A percentile compares a stretch with the other conserved stretches of the same genome.
These are phyloP conservation scores for Steinernema khuongi DNA, from an alignment of 1,140 invertebrate genomes.

Conservation along the genomic window DNA sequence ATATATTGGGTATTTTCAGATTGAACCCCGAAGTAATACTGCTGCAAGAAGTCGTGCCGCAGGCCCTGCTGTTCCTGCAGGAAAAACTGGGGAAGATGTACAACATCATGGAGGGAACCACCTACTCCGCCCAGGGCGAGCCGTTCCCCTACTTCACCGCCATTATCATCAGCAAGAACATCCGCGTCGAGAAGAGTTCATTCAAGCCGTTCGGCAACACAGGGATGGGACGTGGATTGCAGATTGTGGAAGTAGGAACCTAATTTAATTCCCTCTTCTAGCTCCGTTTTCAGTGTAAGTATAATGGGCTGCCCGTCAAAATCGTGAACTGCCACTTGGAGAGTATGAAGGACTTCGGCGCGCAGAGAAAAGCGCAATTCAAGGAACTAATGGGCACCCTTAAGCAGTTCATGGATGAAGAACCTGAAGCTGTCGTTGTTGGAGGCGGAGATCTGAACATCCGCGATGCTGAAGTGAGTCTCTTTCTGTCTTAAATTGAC, in stretches of 20 bases:
- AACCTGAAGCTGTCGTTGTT: not conserved
- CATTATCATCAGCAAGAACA: not conserved
- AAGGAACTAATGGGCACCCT: not conserved
- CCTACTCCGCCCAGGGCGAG: too few relatives aligned
- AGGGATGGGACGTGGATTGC: not conserved
- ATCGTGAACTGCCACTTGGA: constrained; percentile 7
- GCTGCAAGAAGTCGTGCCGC: not conserved
- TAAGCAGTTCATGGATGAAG: not conserved
- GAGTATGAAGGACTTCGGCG: not conserved
- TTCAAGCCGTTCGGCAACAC: not conserved
- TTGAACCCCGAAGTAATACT: not conserved
- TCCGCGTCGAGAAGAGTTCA: not conserved
- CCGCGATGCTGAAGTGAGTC: not conserved
- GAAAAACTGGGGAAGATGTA: constrained; percentile 2
- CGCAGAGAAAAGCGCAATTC: not conserved
- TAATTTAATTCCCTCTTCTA: not conserved
- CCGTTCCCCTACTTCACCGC: not conserved
- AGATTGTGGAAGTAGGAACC: not conserved
- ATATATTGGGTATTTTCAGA: not conserved
- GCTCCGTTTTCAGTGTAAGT: not conserved
- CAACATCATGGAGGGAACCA: not conserved
- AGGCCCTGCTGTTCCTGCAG: not conserved
- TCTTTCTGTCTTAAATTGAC: not conserved
- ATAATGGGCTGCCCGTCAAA: not conserved
- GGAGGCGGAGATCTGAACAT: not conserved